Evolutionary conservation across 2,888 invertebrate species (phyloP).

Genomic region (Andrena trimmerana): DNA sequence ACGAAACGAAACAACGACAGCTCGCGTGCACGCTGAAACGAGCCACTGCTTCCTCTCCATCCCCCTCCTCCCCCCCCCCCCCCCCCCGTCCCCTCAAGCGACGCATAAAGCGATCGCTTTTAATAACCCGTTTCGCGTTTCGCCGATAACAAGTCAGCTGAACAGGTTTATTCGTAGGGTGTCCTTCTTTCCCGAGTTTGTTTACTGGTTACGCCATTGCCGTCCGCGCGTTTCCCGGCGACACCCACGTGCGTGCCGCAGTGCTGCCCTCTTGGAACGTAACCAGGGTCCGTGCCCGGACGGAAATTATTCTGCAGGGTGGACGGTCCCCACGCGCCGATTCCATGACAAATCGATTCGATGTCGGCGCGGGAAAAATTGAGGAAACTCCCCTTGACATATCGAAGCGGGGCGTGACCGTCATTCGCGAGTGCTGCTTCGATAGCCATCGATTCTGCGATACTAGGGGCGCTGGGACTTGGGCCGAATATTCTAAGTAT

Average conservation of each 20-base stretch:
- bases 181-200: constrained; percentile 63
- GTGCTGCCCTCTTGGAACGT: constrained; percentile 27
- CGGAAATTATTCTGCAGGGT: too few species aligned
- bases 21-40: neutral
- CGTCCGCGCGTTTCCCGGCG: constrained; percentile 61
- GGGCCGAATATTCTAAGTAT: too few species aligned
- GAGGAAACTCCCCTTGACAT: constrained; percentile 2
- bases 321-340: constrained; percentile 36
- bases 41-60: constrained; percentile 9
- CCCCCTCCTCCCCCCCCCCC: too few species aligned
- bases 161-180: constrained; percentile 59
- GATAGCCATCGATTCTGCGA: constrained; percentile 5
- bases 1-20: constrained; percentile 13
- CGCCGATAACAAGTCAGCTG: constrained; percentile 56
- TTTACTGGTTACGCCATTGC: constrained; percentile 70
- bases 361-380: constrained; percentile 14
- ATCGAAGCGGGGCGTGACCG: constrained; percentile 9
- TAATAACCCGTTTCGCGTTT: constrained; percentile 60
- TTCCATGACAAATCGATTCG: constrained; percentile 51
- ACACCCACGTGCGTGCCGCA: constrained; percentile 46
- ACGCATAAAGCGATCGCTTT: constrained; percentile 52
- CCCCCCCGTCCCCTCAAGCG: neutral
- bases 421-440: neutral
- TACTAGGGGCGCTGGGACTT: neutral
- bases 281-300: neutral